Evolutionary conservation across 2,797 vertebrate species (phyloP), one percentile per base, ranked within the genome.

Genomic region (Tarsius wallacei): DNA sequence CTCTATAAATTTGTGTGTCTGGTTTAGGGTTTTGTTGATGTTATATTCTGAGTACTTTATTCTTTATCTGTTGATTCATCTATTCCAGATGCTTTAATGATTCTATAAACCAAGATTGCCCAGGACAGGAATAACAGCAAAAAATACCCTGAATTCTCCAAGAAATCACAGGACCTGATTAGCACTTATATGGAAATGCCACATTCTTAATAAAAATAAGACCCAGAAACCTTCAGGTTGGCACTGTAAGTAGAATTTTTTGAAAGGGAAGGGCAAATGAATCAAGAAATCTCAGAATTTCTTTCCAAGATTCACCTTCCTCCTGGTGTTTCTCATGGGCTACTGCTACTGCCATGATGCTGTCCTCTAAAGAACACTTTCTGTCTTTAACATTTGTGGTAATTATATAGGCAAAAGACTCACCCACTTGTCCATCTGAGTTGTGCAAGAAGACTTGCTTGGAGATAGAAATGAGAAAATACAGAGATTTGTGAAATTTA

Each of bases 191-290:
- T 68, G 66, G 71, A 87, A 85, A 90, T 71, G n/a, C 13, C 53
- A 71, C 51, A 83, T 78, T 95, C 28, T 80, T 47, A 76, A 95
- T 90, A 92, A 90, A 91, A 95, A 84, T 73, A 77, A 59, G 70
- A 76, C 19, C 28, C 33, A 73, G 63, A 93, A 90, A 76, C 66
- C 42, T 92, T 59, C n/a, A 55, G 49, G 36, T 87, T 90, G 90
- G 68, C 68, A 42, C 16, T 33, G 2, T 59, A 55, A 21, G 13
- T 53, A 84, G 36, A 96, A 90, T 84, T 94, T 31, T 19, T 59
- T 87, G 51, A 74, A 76, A 87, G 21, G 17, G 47, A 71, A 87
- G 11, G 61, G 19, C 12, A 80, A 83, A 61, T 8, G 26, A 73
- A 66, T 82, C 1, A 66, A 76, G 28, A 64, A 66, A 63, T 42